These are phyloP conservation scores for Loripinus fragilis DNA, from an alignment of 2,888 invertebrate genomes.

Conservation along the genomic window DNA sequence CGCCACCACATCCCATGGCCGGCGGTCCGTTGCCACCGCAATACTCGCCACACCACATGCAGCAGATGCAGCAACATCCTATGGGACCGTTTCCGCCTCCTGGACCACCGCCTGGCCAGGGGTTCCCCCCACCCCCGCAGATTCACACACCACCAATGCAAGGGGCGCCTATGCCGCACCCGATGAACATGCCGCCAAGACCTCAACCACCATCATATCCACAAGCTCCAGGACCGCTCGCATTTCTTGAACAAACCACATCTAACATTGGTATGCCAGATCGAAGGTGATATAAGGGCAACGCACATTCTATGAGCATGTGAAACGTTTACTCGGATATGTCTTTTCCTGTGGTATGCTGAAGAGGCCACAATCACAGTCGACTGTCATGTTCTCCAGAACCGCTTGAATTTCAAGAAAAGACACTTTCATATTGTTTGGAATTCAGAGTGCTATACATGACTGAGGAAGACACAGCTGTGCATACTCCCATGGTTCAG, in stretches of 20 bases:
- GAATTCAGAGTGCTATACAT: no score
- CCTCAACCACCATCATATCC: slow-evolving; percentile 67
- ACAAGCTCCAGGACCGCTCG: slow-evolving; percentile 92
- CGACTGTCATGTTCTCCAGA: no score
- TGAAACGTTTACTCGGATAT: no score
- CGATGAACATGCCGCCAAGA: slow-evolving; percentile 39
- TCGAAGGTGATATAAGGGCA: slow-evolving; percentile 85
- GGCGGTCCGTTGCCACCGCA: slow-evolving; percentile 72
- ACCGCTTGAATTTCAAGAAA: no score
- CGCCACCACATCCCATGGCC: slow-evolving; percentile 32
- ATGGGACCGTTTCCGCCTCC: slow-evolving; percentile 26
- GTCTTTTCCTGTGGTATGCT: no score
- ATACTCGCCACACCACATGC: slow-evolving; percentile 54
- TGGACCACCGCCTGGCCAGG: slow-evolving; percentile 40
- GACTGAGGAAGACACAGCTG: no score
- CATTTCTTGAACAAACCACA: slow-evolving; percentile 94
- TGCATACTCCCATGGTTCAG: no score
- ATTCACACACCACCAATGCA: slow-evolving; percentile 61
- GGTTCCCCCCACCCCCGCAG: slow-evolving; percentile 41
- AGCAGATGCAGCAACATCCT: slow-evolving; percentile 42
- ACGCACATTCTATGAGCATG: no score
- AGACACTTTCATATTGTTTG: no score
- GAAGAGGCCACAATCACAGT: no score
- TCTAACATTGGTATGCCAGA: slow-evolving; percentile 95
- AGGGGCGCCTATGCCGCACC: slow-evolving; percentile 23